Conservation (phyloP, 2,113 vertebrate genomes). For the Menidia beryllina region DNA sequence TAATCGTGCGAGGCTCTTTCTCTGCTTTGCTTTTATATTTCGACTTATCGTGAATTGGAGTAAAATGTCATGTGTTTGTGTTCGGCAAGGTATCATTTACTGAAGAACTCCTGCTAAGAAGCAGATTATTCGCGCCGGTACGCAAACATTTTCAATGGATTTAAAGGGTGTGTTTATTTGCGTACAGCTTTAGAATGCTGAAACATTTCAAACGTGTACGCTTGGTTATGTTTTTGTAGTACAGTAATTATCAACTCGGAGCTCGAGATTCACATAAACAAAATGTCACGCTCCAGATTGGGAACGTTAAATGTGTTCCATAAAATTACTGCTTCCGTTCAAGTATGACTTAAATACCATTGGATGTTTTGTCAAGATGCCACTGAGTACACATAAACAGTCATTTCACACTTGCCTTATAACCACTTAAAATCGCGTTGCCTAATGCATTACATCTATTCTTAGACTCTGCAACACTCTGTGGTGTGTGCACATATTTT, state of each 20-base stretch:
- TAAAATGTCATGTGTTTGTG: too few species aligned
- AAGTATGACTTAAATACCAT: neutral
- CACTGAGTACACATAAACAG: neutral
- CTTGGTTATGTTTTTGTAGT: neutral
- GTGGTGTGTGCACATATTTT: neutral
- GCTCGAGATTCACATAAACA: neutral
- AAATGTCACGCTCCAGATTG: neutral
- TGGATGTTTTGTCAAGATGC: neutral
- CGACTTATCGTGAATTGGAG: too few species aligned
- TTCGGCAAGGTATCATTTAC: too few species aligned
- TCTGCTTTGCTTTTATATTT: too few species aligned
- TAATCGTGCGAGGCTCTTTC: too few species aligned
- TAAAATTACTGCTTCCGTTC: neutral
- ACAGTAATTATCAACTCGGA: neutral
- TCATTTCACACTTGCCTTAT: constrained; percentile 9
- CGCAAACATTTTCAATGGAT: too few species aligned
- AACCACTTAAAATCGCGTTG: neutral
- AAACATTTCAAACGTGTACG: neutral
- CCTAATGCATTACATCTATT: constrained; percentile 15
- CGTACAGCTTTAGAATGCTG: neutral
- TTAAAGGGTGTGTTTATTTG: neutral
- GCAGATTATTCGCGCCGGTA: too few species aligned
- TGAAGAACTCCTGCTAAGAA: too few species aligned
- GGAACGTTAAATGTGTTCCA: too few species aligned
- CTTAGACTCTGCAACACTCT: neutral